Base-by-base conservation (phyloP, 2,888 invertebrate species). In the Bibio marci region DNA sequence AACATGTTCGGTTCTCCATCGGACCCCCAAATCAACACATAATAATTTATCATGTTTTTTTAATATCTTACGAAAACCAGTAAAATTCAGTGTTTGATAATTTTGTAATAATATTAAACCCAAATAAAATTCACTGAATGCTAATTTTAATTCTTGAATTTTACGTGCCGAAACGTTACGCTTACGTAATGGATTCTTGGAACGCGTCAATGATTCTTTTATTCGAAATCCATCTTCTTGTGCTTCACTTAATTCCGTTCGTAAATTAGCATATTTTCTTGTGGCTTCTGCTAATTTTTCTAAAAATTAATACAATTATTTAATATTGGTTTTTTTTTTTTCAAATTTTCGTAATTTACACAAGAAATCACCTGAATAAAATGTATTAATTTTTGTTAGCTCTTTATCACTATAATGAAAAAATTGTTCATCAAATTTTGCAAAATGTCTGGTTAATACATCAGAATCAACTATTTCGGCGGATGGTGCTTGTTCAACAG, bases 221-320 rank as follows among this genome's bases (percentile, higher is more conserved):
- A 54, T 54, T 0, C 57, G 52, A 25, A 54, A 58, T 0, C 64
- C 64, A 49, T 58, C 61, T 44, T 64, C 59, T 35, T 60, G 39
- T 1, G 64, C 58, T 47, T 65, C 66, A 4, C 73, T 71, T 17
- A 86, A 57, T 51, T 86, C 85, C 41, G 73, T 76, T 45, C 75
- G 71, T 19, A 87, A 60, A 40, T 70, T 78, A 10, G 78, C 77
- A 61, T 73, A 81, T 55, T 83, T 85, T 41, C 85, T 67, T 8
- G 77, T 81, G 0, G 87, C 87, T 62, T 90, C 88, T 0, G 88
- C 87, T 51, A 90, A 64, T 62, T 90, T 90, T 61, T 90, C 86
- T 67, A 54, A 46, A 49, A 45, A 37, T 38, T 38, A 15, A 38
- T 31, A 14, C 19, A 35, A 14, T 39, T 35, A 19, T 39, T 34